Percentiles rank a stretch among this genome's conserved stretches.
Conservation (phyloP, 2,797 vertebrate species). For the Pogoniulus pusillus region DNA sequence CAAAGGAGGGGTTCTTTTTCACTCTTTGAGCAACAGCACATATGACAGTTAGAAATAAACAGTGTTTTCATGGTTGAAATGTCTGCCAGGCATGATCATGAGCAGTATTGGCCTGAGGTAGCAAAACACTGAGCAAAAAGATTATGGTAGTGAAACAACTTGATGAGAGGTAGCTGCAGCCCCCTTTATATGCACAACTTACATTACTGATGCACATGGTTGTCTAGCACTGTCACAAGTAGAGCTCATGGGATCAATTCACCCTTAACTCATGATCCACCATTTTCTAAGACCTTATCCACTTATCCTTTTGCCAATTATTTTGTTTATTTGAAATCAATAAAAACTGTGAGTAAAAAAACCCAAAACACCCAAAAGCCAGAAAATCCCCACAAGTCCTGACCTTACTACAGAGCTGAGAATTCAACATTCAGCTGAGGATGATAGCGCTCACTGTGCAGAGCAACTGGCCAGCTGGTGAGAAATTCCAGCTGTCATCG, state of each 20-base stretch:
- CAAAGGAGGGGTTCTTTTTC: not conserved
- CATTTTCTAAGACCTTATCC: not conserved
- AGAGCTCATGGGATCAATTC: accelerated
- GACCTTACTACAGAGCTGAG: slow-evolving; percentile 20
- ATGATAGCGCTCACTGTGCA: slow-evolving; percentile 21
- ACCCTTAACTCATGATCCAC: not conserved
- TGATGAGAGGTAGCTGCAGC: not conserved
- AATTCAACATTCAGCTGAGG: slow-evolving; percentile 18
- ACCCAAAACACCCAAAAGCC: not conserved
- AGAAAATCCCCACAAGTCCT: not conserved
- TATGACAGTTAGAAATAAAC: slow-evolving; percentile 36
- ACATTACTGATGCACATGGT: not conserved
- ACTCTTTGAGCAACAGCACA: not conserved
- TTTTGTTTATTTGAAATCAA: slow-evolving; percentile 16
- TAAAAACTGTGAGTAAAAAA: not conserved
- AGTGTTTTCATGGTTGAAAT: not conserved
- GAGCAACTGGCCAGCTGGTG: slow-evolving; percentile 75
- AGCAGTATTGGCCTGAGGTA: not conserved
- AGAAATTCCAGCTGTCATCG: slow-evolving; percentile 63
- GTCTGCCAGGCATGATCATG: not conserved
- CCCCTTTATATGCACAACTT: not conserved
- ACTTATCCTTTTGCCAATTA: not conserved
- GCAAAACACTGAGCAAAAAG: not conserved
- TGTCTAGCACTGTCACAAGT: not conserved
- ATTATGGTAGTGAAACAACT: not conserved